Base-by-base conservation (phyloP, 1,140 invertebrate species). In the Manduca sexta region DNA sequence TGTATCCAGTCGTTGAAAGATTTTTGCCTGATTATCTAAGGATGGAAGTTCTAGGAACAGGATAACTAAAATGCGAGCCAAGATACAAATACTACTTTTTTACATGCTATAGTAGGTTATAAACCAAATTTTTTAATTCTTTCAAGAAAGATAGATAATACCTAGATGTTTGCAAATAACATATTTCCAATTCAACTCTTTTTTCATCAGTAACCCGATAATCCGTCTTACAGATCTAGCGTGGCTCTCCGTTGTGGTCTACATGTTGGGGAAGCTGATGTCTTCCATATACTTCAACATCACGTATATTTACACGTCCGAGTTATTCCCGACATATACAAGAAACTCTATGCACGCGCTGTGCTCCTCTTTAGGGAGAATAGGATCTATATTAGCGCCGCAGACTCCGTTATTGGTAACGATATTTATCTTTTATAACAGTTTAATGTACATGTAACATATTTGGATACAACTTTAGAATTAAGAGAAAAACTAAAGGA, bases 271-370 rank as follows among this genome's bases (percentile, higher is more conserved):
- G 1, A 92, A 92, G 71, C 84, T 89, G 61, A 88, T 89, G 49
- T 89, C 87, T n/a, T 88, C 89, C 0, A 79, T 88, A 48, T 87
- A 88, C 6, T 90, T 91, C 60, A 78, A 70, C 26, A 87, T 88
- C 6, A 80, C 91, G 1, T 92, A 92, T 63, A 86, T 92, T 21
- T 91, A 90, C 48, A 92, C 91, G 0, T 88, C 90, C 1, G 91
- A 92, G 69, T 80, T 93, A 69, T 93, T 92, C 59, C 92, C 92
- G 0, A 93, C 92, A 0, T 89, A 89, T 44, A 85, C 91, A 0
- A 86, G 91, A 16, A 90, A 91, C 56, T 90, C 89, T 5, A 80
- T 92, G 50, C 83, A 92, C 3, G 88, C 90, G 0, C 70, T 90
- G 16, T 91, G 91, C 63, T 92, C 91, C 1, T 92, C 92, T 69